Evolutionary conservation across 1,140 invertebrate species (phyloP), one percentile per base, ranked within the genome.

Genomic region (Drosophila pachea): DNA sequence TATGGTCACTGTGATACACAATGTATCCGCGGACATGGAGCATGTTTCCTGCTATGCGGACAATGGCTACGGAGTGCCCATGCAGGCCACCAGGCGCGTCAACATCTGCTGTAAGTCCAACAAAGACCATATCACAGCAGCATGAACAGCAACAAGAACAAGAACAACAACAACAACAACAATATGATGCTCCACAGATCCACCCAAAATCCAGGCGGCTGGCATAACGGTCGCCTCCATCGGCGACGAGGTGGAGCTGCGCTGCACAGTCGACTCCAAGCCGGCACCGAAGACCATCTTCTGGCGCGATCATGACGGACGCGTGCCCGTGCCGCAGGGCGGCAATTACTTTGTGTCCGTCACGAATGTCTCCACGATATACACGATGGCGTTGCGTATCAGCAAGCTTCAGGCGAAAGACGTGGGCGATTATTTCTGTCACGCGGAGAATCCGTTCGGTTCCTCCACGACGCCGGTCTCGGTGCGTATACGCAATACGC

Each of bases 1-100:
- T 88, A 94, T 96, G 93, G 94, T 95, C 8, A 94, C 94, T 0
- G 93, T 94, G 8, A 93, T 96, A 47, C 92, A 95, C 73, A 95
- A 95, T 87, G 94, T 96, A 2, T 95, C 94, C 0, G 90, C 93
- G 5, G 94, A 95, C 86, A 95, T 96, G 93, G 93, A 95, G 79
- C 92, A 95, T 74, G 94, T 96, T 43, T 94, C 94, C 0, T 96
- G 95, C 89, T 95, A 95, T 87, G 95, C 94, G 0, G 95, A 96
- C 89, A 96, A 96, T 86, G 95, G 95, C 4, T 95, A 95, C 79
- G 95, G 95, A 1, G 94, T 94, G 2, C 94, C 95, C 5, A 95
- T 95, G 93, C 94, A 96, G 88, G 93, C 94, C 5, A 93, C 94
- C 0, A 91, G 93, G 67, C 93, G 92, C 78, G 93, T 96, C 65